Evolutionary conservation across 2,113 vertebrate genomes (phyloP).

Genomic region (Psittacula cyanocephala): DNA sequence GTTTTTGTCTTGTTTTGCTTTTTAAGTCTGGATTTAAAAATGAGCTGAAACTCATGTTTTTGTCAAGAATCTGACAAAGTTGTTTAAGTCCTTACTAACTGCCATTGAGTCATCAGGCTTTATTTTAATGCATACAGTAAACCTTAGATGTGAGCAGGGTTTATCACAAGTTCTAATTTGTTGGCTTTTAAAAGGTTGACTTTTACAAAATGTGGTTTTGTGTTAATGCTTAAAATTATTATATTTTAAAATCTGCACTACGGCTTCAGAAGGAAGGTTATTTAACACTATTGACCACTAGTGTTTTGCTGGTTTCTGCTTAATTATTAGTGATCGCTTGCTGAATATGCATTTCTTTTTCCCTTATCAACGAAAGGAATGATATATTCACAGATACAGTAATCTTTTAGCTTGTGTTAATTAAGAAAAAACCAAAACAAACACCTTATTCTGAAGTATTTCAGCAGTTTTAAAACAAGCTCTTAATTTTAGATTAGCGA

Average conservation of each 20-base stretch:
- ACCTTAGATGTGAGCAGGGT: neutral
- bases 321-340: neutral
- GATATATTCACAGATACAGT: neutral
- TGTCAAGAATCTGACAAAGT: neutral
- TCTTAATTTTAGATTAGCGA: slow-evolving; percentile 75
- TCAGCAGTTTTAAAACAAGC: neutral
- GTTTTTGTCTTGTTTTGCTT: neutral
- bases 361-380: neutral
- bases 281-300: neutral
- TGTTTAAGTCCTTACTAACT: neutral
- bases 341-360: neutral
- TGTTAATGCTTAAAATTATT: neutral
- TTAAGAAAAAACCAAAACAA: neutral
- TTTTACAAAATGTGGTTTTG: neutral
- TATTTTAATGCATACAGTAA: neutral
- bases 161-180: neutral
- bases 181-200: neutral
- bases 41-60: neutral
- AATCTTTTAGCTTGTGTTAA: neutral
- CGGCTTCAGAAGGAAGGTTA: neutral
- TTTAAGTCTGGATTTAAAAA: neutral
- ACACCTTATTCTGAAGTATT: neutral
- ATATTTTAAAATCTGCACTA: neutral
- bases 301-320: neutral
- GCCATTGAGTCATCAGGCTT: neutral